Evolutionary conservation across 2,113 vertebrate species (phyloP).

Genomic region (Leptobrachium leishanense): DNA sequence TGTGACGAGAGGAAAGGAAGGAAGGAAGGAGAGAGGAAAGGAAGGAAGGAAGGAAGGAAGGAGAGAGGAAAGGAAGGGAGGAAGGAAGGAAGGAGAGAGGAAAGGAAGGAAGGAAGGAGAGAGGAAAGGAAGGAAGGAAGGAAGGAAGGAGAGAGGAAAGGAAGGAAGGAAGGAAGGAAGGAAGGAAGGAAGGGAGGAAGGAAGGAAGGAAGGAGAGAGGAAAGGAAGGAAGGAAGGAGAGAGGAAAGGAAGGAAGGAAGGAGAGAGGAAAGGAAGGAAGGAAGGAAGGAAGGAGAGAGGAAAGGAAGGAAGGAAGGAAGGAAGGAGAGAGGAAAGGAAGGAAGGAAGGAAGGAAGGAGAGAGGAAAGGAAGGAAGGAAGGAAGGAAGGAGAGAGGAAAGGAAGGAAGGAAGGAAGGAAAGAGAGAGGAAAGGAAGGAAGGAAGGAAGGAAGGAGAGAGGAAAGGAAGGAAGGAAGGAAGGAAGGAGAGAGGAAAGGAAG

Average conservation of each 20-base stretch:
- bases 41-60: background rate
- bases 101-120: background rate
- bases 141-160: background rate
- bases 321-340: background rate
- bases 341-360: background rate
- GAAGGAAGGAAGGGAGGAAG: background rate
- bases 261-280: background rate
- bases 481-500: background rate
- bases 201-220: background rate
- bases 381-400: background rate
- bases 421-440: background rate
- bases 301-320: background rate
- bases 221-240: background rate
- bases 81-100: background rate
- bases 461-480: background rate
- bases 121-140: background rate
- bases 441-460: background rate
- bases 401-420: background rate
- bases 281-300: background rate
- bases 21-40: background rate
- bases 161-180: background rate
- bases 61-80: background rate
- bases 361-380: background rate
- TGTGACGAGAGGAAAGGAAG: background rate
- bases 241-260: background rate